Evolutionary conservation across 2,113 vertebrate species (phyloP).

Genomic region (Sus scrofa): T2T-Sscrofa CM000816.6:94934501-94935000

Average conservation of each 20-base stretch:
- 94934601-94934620: background rate
- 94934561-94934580: background rate
- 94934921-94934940: background rate
- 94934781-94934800: background rate
- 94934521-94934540: background rate
- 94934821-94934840: background rate
- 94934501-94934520: background rate
- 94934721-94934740: background rate
- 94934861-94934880: constrained; percentile 53
- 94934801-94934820: constrained; percentile 33
- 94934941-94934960: constrained; percentile 41
- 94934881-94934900: constrained; percentile 27
- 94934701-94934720: background rate
- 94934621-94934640: background rate
- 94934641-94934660: background rate
- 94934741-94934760: constrained; percentile 9
- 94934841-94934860: constrained; percentile 46
- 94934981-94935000: constrained; percentile 53
- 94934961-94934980: constrained; percentile 23
- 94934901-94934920: constrained; percentile 52
- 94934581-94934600: background rate
- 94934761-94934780: background rate
- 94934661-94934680: background rate
- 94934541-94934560: background rate
- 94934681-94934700: background rate